Evolutionary conservation across 2,797 vertebrate genomes (phyloP).

Genomic region (Myotis findleyi): DNA sequence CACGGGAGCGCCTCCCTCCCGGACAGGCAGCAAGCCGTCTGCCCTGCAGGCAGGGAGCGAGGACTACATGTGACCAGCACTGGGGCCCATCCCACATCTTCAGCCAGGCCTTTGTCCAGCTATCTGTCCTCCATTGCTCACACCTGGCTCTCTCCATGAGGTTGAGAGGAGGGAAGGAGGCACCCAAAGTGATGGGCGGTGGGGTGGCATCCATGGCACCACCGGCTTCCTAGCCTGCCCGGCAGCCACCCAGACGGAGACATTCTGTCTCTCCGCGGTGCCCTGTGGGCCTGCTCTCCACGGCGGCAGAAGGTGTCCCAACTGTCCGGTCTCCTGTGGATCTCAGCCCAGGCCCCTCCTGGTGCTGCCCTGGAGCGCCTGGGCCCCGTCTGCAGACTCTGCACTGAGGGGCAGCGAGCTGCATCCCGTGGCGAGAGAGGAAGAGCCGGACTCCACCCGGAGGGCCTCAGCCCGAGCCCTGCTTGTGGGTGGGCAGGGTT

Average conservation of each 20-base stretch:
- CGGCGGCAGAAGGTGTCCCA: not conserved
- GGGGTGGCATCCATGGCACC: not conserved
- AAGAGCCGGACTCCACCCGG: no score
- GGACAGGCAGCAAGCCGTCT: fast-evolving
- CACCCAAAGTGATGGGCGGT: not conserved
- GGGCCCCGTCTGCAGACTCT: not conserved
- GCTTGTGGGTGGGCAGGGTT: no score
- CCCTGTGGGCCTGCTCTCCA: not conserved
- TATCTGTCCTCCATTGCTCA: not conserved
- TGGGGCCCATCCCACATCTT: no score
- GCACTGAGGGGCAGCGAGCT: no score
- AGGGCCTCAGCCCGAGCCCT: no score
- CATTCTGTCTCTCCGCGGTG: not conserved
- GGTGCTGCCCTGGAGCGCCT: not conserved
- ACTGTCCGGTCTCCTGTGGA: no score
- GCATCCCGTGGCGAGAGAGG: no score
- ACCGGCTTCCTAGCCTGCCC: not conserved
- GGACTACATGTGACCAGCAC: not conserved
- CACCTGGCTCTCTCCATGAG: not conserved
- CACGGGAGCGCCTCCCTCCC: not conserved
- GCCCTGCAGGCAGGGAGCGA: not conserved
- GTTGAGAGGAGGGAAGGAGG: not conserved
- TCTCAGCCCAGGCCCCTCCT: not conserved
- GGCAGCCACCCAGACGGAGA: not conserved
- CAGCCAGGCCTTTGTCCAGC: not conserved